Base-by-base conservation (phyloP, 2,797 vertebrate genomes). In the Propithecus perrieri region DNA sequence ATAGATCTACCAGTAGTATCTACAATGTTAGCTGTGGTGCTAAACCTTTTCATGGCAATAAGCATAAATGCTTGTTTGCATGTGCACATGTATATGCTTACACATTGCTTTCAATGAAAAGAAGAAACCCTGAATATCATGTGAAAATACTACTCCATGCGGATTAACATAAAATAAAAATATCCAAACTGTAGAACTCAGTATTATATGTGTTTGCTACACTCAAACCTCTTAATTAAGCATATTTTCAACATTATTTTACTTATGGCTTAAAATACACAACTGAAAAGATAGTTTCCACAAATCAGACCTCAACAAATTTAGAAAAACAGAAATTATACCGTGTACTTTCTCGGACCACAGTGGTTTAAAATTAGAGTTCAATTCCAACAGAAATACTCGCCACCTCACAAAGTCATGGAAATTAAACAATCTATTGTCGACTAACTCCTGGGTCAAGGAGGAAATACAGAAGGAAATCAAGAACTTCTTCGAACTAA, bases 141-240 rank as follows among this genome's bases (percentile, higher is more conserved):
- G 12, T 76, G 24, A 85, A 87, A 94, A 88, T 15, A 86, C 15
- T 78, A 76, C 2, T 72, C 43, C 3, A 91, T 20, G 94, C 38
- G 88, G 55, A 71, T 89, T 94, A 90, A 57, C 48, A 89, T 6
- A 78, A 85, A 84, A 71, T 71, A 18, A 86, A 95, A 92, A 59
- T 35, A 74, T 33, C 79, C 20, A 75, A 94, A 46, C 15, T n/a
- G 17, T 22, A 84, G 12, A 92, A 91, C 7, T 96, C 9, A 75
- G 11, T 26, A 74, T 53, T 88, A 88, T 14, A 80, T 53, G 8
- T 5, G 18, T 93, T 88, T 88, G 38, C 24, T 41, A 72, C 48
- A n/a, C n/a, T n/a, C n/a, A 63, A 89, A 79, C 4, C 5, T 65
- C 24, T 89, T 74, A 76, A 63, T 63, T 85, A 91, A 92, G 43